Conservation (phyloP, 2,797 vertebrate genomes). For the Gadopsis bispinosus region DNA sequence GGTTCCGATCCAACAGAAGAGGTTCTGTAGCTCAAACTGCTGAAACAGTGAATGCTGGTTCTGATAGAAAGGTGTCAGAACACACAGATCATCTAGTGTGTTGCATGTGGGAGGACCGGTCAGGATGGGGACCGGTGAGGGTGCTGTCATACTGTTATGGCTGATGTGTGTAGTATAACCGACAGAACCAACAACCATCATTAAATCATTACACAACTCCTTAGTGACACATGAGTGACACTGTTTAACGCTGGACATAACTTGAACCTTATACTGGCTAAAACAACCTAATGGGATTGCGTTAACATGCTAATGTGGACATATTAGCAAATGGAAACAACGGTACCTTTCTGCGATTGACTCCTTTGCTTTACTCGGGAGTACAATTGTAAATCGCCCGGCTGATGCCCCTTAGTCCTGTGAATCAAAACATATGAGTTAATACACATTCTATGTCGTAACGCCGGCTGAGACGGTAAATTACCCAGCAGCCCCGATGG, state of each 20-base stretch:
- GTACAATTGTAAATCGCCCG: background rate
- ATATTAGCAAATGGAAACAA: constrained; percentile 14
- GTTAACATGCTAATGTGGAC: constrained; percentile 13
- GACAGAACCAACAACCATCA: background rate
- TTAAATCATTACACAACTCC: background rate
- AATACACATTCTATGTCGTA: background rate
- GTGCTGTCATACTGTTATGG: too few species aligned
- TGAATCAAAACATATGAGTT: constrained; percentile 33
- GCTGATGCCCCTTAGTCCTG: background rate
- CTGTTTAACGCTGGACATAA: background rate
- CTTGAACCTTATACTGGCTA: background rate
- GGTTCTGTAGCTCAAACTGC: too few species aligned
- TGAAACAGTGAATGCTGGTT: too few species aligned
- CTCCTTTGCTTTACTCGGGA: constrained; percentile 7
- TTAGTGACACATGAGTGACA: background rate
- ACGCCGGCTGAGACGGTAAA: background rate
- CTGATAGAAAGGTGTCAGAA: too few species aligned
- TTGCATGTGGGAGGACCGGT: too few species aligned
- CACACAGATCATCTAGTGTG: too few species aligned
- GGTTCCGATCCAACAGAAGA: too few species aligned
- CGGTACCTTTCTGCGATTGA: constrained; percentile 44
- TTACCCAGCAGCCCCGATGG: background rate
- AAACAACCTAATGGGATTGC: background rate
- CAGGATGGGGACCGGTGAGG: too few species aligned
- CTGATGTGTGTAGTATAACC: too few species aligned